Conservation (phyloP, 2,797 vertebrate genomes). For the Carduelis carduelis region DNA sequence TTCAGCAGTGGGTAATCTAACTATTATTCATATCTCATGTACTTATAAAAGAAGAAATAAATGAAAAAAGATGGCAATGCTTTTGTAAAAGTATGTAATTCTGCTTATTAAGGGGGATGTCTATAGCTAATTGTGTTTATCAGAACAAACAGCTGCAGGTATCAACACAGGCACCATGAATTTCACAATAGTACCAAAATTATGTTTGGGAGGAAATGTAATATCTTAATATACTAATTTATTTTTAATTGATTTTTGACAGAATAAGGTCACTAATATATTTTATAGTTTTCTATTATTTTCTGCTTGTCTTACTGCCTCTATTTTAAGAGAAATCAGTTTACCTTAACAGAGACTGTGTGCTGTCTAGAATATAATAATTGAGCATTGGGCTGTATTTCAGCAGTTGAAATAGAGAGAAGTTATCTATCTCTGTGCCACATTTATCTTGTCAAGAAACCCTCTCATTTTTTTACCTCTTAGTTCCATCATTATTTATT, state of each 20-base stretch:
- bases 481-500: neutral
- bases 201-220: neutral
- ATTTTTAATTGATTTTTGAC: neutral
- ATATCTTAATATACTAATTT: neutral
- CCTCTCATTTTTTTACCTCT: neutral
- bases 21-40: neutral
- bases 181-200: neutral
- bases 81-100: neutral
- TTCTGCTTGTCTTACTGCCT: neutral
- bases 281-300: neutral
- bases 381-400: neutral
- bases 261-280: neutral
- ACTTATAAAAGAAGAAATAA: neutral
- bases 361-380: neutral
- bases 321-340: neutral
- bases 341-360: neutral
- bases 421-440: neutral
- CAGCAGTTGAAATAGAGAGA: neutral
- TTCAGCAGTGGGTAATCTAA: neutral
- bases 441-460: neutral
- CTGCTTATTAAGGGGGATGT: neutral
- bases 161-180: rapidly evolving
- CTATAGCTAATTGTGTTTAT: neutral
- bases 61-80: neutral
- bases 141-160: neutral